A percentile compares a stretch with the other conserved stretches of the same genome.
phyloP scores from a whole-genome alignment of 2,113 vertebrate species.

The Chaetura pelagica region DNA sequence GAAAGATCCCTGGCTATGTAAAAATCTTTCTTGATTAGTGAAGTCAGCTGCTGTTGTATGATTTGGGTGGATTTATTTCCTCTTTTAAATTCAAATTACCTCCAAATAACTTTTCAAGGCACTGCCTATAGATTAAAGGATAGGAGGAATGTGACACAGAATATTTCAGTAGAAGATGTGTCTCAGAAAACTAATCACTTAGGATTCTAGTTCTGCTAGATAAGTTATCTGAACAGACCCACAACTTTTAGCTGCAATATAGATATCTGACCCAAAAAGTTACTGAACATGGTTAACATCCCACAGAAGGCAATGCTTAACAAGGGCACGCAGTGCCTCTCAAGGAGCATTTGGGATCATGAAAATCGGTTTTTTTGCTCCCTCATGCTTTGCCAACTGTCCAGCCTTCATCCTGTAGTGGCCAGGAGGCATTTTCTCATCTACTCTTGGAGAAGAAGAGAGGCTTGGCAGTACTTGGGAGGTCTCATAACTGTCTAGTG shows the following conservation, averaged over 20 bases:
- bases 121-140: slow-evolving; percentile 61
- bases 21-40: slow-evolving; percentile 58
- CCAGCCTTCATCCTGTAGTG: background rate
- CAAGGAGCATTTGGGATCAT: background rate
- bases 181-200: slow-evolving; percentile 42
- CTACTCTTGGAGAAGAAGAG: fast-evolving
- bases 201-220: slow-evolving; percentile 25
- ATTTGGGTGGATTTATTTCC: slow-evolving; percentile 54
- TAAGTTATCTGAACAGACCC: background rate
- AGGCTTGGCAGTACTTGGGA: background rate
- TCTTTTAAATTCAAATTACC: slow-evolving; percentile 69
- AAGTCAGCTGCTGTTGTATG: slow-evolving; percentile 44
- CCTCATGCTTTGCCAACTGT: fast-evolving
- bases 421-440: background rate
- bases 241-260: background rate
- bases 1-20: slow-evolving; percentile 35
- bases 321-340: background rate
- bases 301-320: background rate
- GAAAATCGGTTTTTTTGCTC: background rate
- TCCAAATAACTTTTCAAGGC: slow-evolving; percentile 61
- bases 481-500: background rate
- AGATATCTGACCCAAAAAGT: background rate
- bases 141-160: slow-evolving; percentile 43
- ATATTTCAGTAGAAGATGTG: slow-evolving; percentile 52
- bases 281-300: background rate